Conservation (phyloP, 2,888 invertebrate species). For the Drosophila parthenogenetica region DNA sequence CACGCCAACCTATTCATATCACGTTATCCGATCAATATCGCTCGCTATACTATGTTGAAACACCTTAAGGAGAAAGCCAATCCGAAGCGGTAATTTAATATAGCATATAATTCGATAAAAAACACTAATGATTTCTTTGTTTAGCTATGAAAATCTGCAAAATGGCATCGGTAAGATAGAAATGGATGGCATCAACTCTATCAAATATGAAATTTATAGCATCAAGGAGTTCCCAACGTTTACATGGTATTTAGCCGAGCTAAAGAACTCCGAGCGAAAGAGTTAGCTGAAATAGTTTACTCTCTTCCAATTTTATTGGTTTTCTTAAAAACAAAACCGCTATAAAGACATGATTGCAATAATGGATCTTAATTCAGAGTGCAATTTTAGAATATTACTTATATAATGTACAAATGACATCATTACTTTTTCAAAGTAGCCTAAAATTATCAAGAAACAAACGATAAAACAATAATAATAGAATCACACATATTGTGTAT, state of each 20-base stretch:
- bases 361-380: conserved; percentile 34
- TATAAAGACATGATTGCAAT: conserved; percentile 28
- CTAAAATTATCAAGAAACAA: conserved; percentile 38
- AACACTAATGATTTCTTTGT: no score
- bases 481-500: conserved; percentile 67
- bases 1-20: conserved; percentile 94
- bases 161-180: conserved; percentile 93
- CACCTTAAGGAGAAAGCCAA: conserved; percentile 96
- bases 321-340: conserved; percentile 9
- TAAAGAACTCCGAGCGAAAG: conserved; percentile 86
- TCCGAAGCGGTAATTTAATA: conserved; percentile 90
- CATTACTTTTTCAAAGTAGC: conserved; percentile 72
- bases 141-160: conserved; percentile 93
- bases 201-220: conserved; percentile 91
- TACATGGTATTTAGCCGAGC: conserved; percentile 92
- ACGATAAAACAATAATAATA: conserved; percentile 37
- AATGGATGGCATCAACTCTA: conserved; percentile 94
- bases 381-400: conserved; percentile 59
- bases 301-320: neutral
- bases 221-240: conserved; percentile 90
- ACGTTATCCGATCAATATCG: conserved; percentile 95
- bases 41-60: conserved; percentile 97
- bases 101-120: neutral
- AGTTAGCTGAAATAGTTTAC: conserved; percentile 62
- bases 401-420: conserved; percentile 76